Evolutionary conservation across 2,113 vertebrate genomes (phyloP).

Genomic region (Xenopus borealis): DNA sequence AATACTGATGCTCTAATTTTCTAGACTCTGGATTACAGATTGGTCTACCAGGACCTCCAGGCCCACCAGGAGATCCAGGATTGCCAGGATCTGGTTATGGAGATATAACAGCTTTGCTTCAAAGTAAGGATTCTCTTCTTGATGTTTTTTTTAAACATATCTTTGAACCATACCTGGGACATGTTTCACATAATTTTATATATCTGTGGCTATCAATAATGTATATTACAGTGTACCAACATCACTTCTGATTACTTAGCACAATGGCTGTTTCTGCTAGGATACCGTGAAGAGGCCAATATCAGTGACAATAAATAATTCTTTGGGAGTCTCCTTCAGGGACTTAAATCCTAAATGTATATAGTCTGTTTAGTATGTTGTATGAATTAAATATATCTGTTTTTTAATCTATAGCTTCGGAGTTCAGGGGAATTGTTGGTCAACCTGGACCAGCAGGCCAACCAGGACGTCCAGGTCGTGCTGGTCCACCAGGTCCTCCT

Average conservation of each 20-base stretch:
- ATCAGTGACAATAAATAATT: too few species aligned
- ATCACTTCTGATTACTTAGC: too few species aligned
- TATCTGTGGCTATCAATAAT: too few species aligned
- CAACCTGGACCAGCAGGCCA: slow-evolving; percentile 77
- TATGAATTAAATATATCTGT: not conserved
- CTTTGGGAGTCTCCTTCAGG: too few species aligned
- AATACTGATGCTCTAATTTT: slow-evolving; percentile 41
- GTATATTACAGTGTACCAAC: too few species aligned
- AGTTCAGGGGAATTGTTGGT: slow-evolving; percentile 68
- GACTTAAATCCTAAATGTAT: too few species aligned
- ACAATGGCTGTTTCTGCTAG: too few species aligned
- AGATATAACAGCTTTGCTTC: slow-evolving; percentile 66
- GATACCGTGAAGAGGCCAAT: too few species aligned
- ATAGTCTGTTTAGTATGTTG: too few species aligned
- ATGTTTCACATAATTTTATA: too few species aligned
- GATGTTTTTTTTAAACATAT: not conserved
- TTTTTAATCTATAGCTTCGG: slow-evolving; percentile 61
- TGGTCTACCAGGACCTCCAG: slow-evolving; percentile 75
- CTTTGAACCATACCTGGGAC: too few species aligned
- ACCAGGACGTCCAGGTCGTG: slow-evolving; percentile 63
- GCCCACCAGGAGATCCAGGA: slow-evolving; percentile 75
- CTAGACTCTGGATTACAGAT: slow-evolving; percentile 65
- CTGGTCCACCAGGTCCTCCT: slow-evolving; percentile 57
- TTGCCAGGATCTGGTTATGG: slow-evolving; percentile 66
- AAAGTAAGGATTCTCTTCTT: slow-evolving; percentile 64